Evolutionary conservation across 1,140 invertebrate genomes (phyloP).

Genomic region (Ganaspis sp.): DNA sequence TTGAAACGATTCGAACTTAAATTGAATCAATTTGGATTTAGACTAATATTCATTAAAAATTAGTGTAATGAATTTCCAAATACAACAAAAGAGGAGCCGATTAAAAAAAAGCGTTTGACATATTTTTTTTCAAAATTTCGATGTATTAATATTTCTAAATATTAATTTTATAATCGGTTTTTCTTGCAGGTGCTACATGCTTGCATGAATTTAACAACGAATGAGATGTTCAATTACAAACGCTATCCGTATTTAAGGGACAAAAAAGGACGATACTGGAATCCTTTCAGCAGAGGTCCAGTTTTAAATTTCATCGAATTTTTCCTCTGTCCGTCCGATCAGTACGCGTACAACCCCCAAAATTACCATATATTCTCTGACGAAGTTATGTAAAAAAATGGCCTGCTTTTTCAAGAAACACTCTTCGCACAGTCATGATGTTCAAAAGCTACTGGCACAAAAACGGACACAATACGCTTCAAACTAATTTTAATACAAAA

Average conservation of each 20-base stretch:
- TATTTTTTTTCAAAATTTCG: too few species aligned
- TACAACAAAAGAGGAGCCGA: too few species aligned
- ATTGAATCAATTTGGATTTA: too few species aligned
- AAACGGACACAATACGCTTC: constrained; percentile 9
- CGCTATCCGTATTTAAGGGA: constrained; percentile 92
- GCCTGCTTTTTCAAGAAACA: constrained; percentile 68
- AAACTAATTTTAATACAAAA: neutral
- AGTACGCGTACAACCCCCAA: constrained; percentile 79
- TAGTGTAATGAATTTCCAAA: too few species aligned
- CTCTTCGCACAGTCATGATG: constrained; percentile 10
- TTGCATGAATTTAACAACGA: constrained; percentile 94
- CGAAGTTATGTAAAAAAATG: constrained; percentile 72
- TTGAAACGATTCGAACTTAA: too few species aligned
- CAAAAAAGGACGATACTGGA: constrained; percentile 90
- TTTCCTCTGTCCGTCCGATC: constrained; percentile 88
- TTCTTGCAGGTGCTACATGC: constrained; percentile 86
- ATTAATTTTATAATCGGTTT: too few species aligned
- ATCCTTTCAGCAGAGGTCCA: constrained; percentile 91
- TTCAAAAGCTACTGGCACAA: constrained; percentile 23
- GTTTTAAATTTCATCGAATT: constrained; percentile 92
- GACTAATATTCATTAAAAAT: too few species aligned
- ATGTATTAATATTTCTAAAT: too few species aligned
- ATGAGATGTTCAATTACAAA: constrained; percentile 96
- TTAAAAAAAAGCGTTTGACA: too few species aligned
- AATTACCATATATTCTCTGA: constrained; percentile 83